Base-by-base conservation (phyloP, 1,140 invertebrate genomes). In the Mesaphorura yosii region DNA sequence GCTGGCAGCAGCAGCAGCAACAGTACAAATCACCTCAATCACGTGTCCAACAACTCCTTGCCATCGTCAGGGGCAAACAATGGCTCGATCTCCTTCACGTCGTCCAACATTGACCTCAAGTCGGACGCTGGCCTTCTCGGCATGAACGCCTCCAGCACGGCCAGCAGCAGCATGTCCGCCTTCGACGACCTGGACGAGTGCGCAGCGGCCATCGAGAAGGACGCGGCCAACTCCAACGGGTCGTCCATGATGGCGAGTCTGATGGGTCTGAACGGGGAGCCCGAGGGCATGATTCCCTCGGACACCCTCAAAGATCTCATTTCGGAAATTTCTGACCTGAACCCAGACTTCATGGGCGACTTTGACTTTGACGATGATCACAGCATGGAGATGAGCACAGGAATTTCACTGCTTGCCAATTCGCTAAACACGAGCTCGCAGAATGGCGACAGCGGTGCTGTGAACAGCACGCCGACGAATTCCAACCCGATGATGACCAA, bases 281-380 rank as follows among this genome's bases (percentile, higher is more conserved):
- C 78, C 50, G 86, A 87, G 57, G 85, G 86, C 59, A 82, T 85
- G 58, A 78, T 82, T 54, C 79, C 80, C 1, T 82, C 79, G n/a
- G 83, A 85, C 58, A 79, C 84, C 15, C 80, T 92, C 65, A 88
- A 91, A 66, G 86, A 91, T 67, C 77, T 90, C 57, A 87, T 90
- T 50, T 86, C 82, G 1, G 86, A 89, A 68, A 86, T 89, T 63
- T 82, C 82, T 17, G 85, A 83, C 62, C 83, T 84, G 51, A 77
- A 80, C 68, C 79, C 83, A 64, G 57, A 57, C 28, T 84, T 88
- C 59, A 83, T 88, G 76, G 83, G 84, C 55, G 81, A 86, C 57
- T 86, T 88, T 62, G 84, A 86, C 63, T 79, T 83, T 63, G 79
- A 82, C 48, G 80, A 80, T 55, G 64, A 68, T 63, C 29, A 68